phyloP scores from a whole-genome alignment of 2,113 vertebrate genomes.

The Prochilodus magdalenae region DNA sequence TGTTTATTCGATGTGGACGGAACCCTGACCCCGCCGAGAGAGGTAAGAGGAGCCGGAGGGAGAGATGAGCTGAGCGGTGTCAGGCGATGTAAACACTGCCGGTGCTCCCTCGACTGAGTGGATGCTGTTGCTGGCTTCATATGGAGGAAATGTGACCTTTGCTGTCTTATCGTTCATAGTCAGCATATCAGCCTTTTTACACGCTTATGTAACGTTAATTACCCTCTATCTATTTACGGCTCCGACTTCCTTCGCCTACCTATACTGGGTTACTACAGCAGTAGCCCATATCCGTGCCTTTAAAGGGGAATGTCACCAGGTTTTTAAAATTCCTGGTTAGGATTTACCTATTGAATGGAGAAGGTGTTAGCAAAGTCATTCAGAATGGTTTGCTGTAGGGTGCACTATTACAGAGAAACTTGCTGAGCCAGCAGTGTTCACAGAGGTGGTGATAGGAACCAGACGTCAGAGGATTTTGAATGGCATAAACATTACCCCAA shows the following conservation, averaged over 20 bases:
- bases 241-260: neutral
- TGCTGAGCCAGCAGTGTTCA: too few species aligned
- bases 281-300: neutral
- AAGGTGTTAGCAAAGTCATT: too few species aligned
- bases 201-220: neutral
- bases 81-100: neutral
- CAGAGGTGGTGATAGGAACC: too few species aligned
- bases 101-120: neutral
- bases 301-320: too few species aligned
- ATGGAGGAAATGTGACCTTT: neutral
- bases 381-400: too few species aligned
- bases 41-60: conserved; percentile 74
- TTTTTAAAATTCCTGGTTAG: too few species aligned
- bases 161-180: neutral
- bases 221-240: neutral
- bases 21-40: conserved; percentile 89
- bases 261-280: neutral
- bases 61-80: neutral
- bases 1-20: conserved; percentile 97
- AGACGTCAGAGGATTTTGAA: too few species aligned
- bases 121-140: neutral
- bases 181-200: neutral
- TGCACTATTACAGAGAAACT: too few species aligned
- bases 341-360: too few species aligned
- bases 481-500: too few species aligned